Conservation (phyloP, 2,888 invertebrate species). For the Micropterix aruncella region DNA sequence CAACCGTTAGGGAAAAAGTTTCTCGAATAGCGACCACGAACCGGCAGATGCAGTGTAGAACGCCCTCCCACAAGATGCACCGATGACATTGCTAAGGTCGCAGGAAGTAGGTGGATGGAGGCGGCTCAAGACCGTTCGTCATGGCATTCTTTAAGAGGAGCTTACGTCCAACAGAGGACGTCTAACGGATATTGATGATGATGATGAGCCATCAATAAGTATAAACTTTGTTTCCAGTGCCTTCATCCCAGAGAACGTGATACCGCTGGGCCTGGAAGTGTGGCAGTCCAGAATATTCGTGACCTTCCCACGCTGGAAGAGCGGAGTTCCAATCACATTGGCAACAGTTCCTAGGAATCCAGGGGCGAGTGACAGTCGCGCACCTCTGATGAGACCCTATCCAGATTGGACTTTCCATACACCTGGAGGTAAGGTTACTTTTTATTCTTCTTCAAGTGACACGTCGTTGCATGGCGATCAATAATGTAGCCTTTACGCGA, state of each 20-base stretch:
- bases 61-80: too few species aligned
- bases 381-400: constrained; percentile 56
- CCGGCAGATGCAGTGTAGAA: too few species aligned
- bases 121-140: too few species aligned
- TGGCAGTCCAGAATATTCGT: constrained; percentile 56
- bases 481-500: too few species aligned
- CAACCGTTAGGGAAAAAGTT: too few species aligned
- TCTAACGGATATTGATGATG: neutral
- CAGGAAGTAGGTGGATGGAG: too few species aligned
- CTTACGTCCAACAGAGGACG: neutral
- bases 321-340: constrained; percentile 61
- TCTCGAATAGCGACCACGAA: too few species aligned
- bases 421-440: constrained; percentile 28
- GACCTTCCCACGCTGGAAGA: constrained; percentile 62
- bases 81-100: too few species aligned
- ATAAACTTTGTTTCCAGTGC: too few species aligned
- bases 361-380: constrained; percentile 33
- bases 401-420: constrained; percentile 60
- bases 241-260: constrained; percentile 56
- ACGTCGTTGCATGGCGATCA: too few species aligned
- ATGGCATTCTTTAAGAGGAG: neutral
- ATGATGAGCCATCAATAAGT: neutral
- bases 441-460: too few species aligned
- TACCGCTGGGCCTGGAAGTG: constrained; percentile 61
- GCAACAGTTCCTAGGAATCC: constrained; percentile 57